phyloP scores from a whole-genome alignment of 2,113 vertebrate genomes.

The Gavialis gangeticus region DNA sequence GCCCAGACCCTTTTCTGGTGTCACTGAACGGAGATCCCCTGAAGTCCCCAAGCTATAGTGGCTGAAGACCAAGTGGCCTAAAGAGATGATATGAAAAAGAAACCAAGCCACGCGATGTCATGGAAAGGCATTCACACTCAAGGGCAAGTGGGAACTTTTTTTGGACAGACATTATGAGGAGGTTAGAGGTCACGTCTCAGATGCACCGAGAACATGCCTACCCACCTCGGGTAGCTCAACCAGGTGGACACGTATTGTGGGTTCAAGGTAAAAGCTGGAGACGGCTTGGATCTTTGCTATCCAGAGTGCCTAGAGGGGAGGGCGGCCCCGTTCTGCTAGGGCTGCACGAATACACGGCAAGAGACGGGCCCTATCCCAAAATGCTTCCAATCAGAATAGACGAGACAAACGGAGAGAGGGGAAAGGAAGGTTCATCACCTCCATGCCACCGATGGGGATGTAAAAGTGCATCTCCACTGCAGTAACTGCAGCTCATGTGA shows the following conservation, averaged over 20 bases:
- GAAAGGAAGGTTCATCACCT: background rate
- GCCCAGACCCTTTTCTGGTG: background rate
- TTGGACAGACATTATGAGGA: too few relatives aligned
- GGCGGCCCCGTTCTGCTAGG: background rate
- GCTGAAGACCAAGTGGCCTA: background rate
- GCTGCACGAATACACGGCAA: background rate
- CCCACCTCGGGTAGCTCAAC: background rate
- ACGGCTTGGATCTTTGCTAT: background rate
- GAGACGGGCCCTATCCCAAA: background rate
- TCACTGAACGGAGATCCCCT: background rate
- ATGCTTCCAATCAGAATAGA: background rate
- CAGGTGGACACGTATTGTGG: background rate
- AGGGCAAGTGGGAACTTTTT: too few relatives aligned
- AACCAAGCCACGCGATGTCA: too few relatives aligned
- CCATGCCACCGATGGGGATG: background rate
- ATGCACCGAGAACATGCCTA: background rate
- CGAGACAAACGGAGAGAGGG: background rate
- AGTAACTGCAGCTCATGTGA: too few relatives aligned
- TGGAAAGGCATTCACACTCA: too few relatives aligned
- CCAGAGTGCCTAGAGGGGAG: too few relatives aligned
- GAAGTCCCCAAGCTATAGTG: background rate
- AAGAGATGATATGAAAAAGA: background rate
- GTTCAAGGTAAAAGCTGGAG: background rate
- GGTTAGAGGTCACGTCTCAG: background rate
- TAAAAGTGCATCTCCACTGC: too few relatives aligned